phyloP scores from a whole-genome alignment of 2,888 invertebrate genomes.

The Erebia epiphron region DNA sequence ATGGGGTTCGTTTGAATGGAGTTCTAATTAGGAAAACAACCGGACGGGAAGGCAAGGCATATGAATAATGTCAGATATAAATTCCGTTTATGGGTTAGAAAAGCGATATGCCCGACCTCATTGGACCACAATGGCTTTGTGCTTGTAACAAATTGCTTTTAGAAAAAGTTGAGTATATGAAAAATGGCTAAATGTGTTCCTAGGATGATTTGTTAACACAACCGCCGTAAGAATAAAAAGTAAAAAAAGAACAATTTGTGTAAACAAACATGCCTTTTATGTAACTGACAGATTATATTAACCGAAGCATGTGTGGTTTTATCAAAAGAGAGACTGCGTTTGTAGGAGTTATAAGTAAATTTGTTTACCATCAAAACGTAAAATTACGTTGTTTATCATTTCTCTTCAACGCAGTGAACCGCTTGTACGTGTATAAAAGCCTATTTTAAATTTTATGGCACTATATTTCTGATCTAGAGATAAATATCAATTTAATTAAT shows the following conservation, averaged over 20 bases:
- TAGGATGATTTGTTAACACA: conserved; percentile 28
- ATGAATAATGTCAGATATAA: conserved; percentile 80
- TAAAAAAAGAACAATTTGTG: background rate
- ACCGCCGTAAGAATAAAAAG: conserved; percentile 23
- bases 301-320: background rate
- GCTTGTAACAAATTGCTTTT: conserved; percentile 70
- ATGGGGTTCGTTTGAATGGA: conserved; percentile 79
- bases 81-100: conserved; percentile 74
- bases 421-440: too few relatives aligned
- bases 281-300: background rate
- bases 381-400: too few relatives aligned
- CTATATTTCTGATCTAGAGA: too few relatives aligned
- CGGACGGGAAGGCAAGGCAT: conserved; percentile 50
- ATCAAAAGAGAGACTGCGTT: too few relatives aligned
- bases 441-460: too few relatives aligned
- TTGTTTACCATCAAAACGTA: too few relatives aligned
- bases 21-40: conserved; percentile 81
- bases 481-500: too few relatives aligned
- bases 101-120: conserved; percentile 58
- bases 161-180: conserved; percentile 68
- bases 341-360: too few relatives aligned
- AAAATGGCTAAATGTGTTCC: conserved; percentile 51
- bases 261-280: conserved; percentile 10
- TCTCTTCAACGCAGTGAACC: too few relatives aligned
- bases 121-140: conserved; percentile 46